Base-by-base conservation (phyloP, 2,113 vertebrate species). In the Leuciscus idus region DNA sequence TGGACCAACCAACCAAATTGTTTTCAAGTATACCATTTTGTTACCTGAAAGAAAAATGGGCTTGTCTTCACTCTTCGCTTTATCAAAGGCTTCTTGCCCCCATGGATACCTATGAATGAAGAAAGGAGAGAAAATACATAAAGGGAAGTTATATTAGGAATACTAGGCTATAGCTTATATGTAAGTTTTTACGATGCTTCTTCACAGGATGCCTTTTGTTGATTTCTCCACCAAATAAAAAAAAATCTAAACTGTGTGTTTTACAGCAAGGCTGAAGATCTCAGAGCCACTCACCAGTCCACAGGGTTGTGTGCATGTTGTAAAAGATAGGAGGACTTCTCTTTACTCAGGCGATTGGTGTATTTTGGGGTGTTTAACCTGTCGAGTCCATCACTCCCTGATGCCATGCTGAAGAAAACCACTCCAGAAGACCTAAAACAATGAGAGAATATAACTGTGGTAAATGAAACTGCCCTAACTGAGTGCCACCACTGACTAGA, bases 301-400 rank as follows among this genome's bases (percentile, higher is more conserved):
- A 99, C 98, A 0, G 97, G 98, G 90, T 98, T 98, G 92, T 97
- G 94, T n/a, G 98, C 97, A 1, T 99, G 98, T 55, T 99, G 98
- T 5, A 97, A 94, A 10, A 99, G 95, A 83, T 98, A 98, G 0
- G 97, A 96, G 1, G 98, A 99, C 89, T 94, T 96, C 92, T 99
- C 98, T 0, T 93, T 90, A 76, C 95, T 92, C 89, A 99, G 90
- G 72, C 96, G 95, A 92, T 99, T 99, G 78, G 94, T 93, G 85
- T 87, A 87, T 89, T 81, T 94, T 33, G 89, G 81, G 23, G 84
- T 28, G 0, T 59, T 2, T 19, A 91, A 68, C 15, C 23, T 0
- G 3, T 75, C 66, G 11, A 82, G 26, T 17, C 90, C 85, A 57
- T 93, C 93, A 3, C 95, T 94, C 26, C 92, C 95, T 0, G 94